Base-by-base conservation (phyloP, 1,140 invertebrate genomes). In the Drosophila pachea region DNA sequence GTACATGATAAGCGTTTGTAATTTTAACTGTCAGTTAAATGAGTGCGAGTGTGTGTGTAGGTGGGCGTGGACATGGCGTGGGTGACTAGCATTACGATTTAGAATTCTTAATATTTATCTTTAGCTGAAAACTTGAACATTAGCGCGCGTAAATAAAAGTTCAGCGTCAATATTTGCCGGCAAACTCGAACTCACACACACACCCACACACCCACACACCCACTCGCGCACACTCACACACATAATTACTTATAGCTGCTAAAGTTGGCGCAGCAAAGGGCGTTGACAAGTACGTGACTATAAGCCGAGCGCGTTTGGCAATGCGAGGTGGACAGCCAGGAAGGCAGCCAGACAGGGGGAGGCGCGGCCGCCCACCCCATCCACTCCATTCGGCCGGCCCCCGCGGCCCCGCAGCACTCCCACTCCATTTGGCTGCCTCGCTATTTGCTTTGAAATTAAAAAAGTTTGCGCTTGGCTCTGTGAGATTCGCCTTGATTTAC, bases 21-120 rank as follows among this genome's bases (percentile, higher is more conserved):
- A 86, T 86, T 86, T 86, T 86, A 86, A 86, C 81, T 86, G 81
- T 86, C 81, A 86, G 81, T 86, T 86, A 86, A 86, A 86, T 86
- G 81, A 86, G 79, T 86, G 68, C 67, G 74, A 42, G 50, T 47
- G 29, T 47, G 43, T 22, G 40, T 14, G 52, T 50, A 29, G 36
- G 47, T 16, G 40, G 33, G 16, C 35, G 52, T n/a, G 29, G 14
- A 31, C 22, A 5, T 31, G 8, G 16, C 5, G 33, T 42, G 42
- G 16, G 4, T 9, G 4, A 22, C 40, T 55, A 63, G 32, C 43
- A 36, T 49, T 43, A 70, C 81, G 79, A 84, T 86, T 86, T 86
- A 77, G 71, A 86, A 86, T 86, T 81, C 81, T 81, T 86, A 73
- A 86, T 86, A 86, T 86, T 86, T 86, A 73, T 86, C 81, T 86